Conservation (phyloP, 2,113 vertebrate species). For the Jaculus jaculus region DNA sequence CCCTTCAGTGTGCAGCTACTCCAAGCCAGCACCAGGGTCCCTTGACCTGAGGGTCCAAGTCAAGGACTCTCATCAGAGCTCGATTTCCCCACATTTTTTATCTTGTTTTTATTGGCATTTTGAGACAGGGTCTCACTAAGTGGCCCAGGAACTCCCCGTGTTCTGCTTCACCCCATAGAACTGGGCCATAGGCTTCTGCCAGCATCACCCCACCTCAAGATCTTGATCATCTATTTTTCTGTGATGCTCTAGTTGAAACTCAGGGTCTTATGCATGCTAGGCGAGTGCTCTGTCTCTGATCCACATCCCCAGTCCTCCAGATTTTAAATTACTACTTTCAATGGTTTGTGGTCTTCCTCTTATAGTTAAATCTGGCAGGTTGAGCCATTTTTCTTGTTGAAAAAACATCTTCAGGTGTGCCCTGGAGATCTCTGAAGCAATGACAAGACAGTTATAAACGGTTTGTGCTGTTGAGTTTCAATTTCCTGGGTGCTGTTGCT, state of each 20-base stretch:
- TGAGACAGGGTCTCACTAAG: too few relatives aligned
- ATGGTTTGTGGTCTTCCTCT: not conserved
- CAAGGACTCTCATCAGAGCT: not conserved
- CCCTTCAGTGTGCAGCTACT: not conserved
- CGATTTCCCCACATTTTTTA: not conserved
- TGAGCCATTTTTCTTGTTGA: not conserved
- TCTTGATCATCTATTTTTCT: not conserved
- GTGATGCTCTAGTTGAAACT: not conserved
- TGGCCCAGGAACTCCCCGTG: too few relatives aligned
- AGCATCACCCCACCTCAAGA: not conserved
- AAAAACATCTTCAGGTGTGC: not conserved
- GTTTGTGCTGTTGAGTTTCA: not conserved
- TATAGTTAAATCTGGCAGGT: not conserved
- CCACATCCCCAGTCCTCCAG: not conserved
- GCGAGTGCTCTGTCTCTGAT: not conserved
- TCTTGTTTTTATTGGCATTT: not conserved
- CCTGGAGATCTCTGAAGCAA: not conserved
- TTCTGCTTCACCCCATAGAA: too few relatives aligned
- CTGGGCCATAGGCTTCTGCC: not conserved
- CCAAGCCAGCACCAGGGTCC: not conserved
- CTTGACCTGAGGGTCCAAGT: not conserved
- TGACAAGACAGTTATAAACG: not conserved
- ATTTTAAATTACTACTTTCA: not conserved
- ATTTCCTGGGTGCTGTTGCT: not conserved
- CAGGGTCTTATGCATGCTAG: too few relatives aligned